Base-by-base conservation (phyloP, 1,140 invertebrate species). In the Drosophila paulistorum region DNA sequence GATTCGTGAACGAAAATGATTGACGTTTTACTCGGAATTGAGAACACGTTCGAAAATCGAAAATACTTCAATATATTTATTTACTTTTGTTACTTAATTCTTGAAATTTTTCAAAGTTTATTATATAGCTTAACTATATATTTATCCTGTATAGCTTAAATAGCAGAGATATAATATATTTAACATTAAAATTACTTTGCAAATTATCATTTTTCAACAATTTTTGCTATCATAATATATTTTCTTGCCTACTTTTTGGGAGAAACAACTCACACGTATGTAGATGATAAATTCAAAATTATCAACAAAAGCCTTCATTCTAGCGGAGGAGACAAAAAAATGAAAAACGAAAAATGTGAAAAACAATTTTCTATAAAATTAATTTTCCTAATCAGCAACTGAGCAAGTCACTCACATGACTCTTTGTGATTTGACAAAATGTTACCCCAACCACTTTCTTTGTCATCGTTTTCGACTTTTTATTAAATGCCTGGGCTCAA, bases 401-500 rank as follows among this genome's bases (percentile, higher is more conserved):
- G 60, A 72, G 80, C 55, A 81, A 85, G 82, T 82, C 82, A 86
- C 30, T 85, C 83, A 70, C 66, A 66, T 79, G 77, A 72, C 70
- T 83, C 77, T 77, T 59, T 59, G 57, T 59, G 26, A 33, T 23
- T 51, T 51, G 45, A 51, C 45, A 51, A 51, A 23, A 20, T 20
- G 45, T 51, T 39, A 10, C 45, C 10, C 45, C 2, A 7, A 3
- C 17, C 45, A 23, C 17, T 20, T 51, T 20, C 13, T 51, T 51
- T 70, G 61, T 68, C 74, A 72, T 61, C 72, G 57, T 71, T 17
- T 30, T 35, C 35, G 42, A 67, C 65, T 58, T 77, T 51, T 77
- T 82, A 87, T 87, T 82, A 87, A 83, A 79, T 76, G 83, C 64
- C 75, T 68, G 75, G 66, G 71, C 79, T 82, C 82, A 85, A 85